Conservation (phyloP, 2,888 invertebrate genomes). For the Matsumyia berberina region DNA sequence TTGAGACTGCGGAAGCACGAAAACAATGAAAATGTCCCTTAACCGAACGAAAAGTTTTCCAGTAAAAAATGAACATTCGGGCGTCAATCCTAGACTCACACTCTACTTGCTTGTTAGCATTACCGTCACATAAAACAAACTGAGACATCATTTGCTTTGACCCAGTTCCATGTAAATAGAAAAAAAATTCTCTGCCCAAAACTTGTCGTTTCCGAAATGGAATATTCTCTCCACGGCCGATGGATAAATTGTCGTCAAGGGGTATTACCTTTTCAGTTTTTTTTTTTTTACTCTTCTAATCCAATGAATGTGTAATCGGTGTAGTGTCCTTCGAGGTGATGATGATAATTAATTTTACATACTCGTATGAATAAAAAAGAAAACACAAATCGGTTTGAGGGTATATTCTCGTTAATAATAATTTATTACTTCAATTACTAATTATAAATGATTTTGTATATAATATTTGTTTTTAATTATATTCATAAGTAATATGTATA, state of each 20-base stretch:
- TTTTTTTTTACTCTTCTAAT: neutral
- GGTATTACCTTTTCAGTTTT: constrained; percentile 2
- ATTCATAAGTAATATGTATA: constrained; percentile 34
- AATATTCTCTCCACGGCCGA: neutral
- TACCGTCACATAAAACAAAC: constrained; percentile 3
- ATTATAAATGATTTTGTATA: constrained; percentile 75
- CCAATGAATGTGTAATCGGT: neutral
- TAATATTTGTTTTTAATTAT: constrained; percentile 60
- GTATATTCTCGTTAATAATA: constrained; percentile 55
- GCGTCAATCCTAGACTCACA: neutral
- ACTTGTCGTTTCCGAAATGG: neutral
- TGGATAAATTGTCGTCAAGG: constrained; percentile 10
- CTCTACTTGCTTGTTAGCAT: neutral
- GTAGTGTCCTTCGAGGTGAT: neutral
- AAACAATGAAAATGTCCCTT: neutral
- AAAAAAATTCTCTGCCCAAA: neutral
- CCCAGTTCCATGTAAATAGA: constrained; percentile 43
- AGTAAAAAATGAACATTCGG: no score
- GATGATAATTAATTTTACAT: neutral
- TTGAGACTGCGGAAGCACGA: neutral
- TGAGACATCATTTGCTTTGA: constrained; percentile 19
- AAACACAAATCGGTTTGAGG: constrained; percentile 18
- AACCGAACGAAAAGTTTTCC: no score
- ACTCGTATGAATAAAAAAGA: constrained; percentile 7
- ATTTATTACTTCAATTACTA: constrained; percentile 72